Conservation (phyloP, 30 jellyfish, hydroid and myxozoan species). For the Turritopsis rubra region DNA sequence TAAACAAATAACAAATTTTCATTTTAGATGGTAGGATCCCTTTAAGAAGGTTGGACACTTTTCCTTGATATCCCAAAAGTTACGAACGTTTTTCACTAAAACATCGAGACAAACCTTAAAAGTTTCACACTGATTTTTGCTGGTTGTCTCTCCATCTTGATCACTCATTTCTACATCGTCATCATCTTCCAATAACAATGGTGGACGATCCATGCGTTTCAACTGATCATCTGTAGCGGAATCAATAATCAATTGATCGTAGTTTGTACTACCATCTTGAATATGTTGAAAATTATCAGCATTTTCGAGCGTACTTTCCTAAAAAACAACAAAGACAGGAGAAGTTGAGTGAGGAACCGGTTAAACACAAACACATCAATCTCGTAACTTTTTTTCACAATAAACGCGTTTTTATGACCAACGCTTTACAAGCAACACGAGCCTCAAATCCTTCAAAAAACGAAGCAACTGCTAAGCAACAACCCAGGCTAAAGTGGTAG, state of each 20-base stretch:
- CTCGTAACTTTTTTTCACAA: no score
- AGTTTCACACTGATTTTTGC: background rate
- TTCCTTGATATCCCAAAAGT: no score
- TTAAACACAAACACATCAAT: no score
- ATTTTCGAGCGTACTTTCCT: conserved; percentile 10
- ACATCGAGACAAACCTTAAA: background rate
- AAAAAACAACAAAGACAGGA: background rate
- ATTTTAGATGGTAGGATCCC: no score
- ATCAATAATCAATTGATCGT: conserved; percentile 67
- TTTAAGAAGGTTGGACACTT: no score
- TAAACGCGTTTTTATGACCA: no score
- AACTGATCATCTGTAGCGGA: conserved; percentile 75
- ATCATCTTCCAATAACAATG: background rate
- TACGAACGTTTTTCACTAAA: no score
- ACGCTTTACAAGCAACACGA: no score
- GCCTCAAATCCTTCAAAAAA: no score
- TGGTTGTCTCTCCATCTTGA: conserved; percentile 9
- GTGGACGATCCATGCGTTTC: conserved; percentile 1
- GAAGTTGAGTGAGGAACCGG: background rate
- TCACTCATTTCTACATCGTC: conserved; percentile 15
- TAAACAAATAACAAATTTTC: no score
- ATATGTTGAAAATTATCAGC: conserved; percentile 65
- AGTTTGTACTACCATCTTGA: conserved; percentile 32
- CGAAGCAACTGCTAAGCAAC: no score
- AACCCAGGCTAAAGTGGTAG: no score